phyloP scores from a whole-genome alignment of 2,797 vertebrate genomes.

The Dryobates pubescens region DNA sequence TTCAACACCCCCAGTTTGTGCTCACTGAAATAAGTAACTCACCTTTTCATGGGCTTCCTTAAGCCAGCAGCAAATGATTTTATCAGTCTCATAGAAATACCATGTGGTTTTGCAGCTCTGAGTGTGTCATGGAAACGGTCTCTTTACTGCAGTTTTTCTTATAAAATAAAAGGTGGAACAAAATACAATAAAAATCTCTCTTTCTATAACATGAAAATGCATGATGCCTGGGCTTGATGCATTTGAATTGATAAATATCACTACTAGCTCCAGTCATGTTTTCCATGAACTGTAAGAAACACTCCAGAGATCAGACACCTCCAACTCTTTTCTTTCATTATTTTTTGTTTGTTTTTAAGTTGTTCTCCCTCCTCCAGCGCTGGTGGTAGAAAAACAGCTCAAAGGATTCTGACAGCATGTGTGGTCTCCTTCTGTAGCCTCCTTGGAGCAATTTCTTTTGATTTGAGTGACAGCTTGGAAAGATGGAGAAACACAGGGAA shows the following conservation, averaged over 20 bases:
- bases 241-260: not conserved
- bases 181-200: not conserved
- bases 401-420: conserved; percentile 81
- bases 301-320: not conserved
- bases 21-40: not conserved
- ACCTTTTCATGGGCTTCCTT: not conserved
- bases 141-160: not conserved
- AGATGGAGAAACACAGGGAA: conserved; percentile 74
- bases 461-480: conserved; percentile 78
- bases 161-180: not conserved
- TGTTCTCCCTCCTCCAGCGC: conserved; percentile 2
- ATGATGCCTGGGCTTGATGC: not conserved
- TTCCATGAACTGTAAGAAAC: not conserved
- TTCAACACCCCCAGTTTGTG: not conserved
- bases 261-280: not conserved
- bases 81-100: not conserved
- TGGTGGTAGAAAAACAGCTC: conserved; percentile 75
- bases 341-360: not conserved
- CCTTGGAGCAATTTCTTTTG: conserved; percentile 81
- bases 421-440: conserved; percentile 83
- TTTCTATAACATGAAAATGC: not conserved
- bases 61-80: not conserved
- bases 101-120: not conserved
- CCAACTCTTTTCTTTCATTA: too few relatives aligned
- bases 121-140: not conserved